phyloP scores from a whole-genome alignment of 2,888 invertebrate genomes.

The Yponomeuta plumbellus region DNA sequence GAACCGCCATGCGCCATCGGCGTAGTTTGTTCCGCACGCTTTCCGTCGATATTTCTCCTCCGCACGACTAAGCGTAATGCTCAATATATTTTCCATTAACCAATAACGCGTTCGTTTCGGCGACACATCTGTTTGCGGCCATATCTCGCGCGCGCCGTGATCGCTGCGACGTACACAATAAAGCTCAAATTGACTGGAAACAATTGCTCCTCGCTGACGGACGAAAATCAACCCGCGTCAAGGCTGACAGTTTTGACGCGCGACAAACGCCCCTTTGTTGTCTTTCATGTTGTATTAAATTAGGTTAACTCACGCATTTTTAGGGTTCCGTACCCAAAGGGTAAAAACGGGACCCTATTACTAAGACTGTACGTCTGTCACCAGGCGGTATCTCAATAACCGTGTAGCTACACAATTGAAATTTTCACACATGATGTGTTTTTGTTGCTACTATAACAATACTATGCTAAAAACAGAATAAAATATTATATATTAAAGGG shows the following conservation, averaged over 20 bases:
- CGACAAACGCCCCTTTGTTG: not conserved
- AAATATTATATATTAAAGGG: too few species aligned
- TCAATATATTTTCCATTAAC: not conserved
- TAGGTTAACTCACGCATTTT: not conserved
- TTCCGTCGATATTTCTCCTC: not conserved
- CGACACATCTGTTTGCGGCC: not conserved
- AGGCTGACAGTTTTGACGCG: constrained; percentile 1
- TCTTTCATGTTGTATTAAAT: not conserved
- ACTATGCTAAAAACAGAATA: too few species aligned
- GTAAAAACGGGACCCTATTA: too few species aligned
- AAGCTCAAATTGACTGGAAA: constrained; percentile 3
- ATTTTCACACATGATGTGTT: too few species aligned
- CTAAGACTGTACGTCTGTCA: too few species aligned
- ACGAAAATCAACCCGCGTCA: not conserved
- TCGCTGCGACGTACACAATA: constrained; percentile 1
- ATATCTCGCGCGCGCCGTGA: not conserved
- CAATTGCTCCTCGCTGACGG: constrained; percentile 1
- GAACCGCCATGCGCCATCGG: not conserved
- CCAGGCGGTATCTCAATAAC: too few species aligned
- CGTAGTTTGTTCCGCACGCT: not conserved
- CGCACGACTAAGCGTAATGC: not conserved
- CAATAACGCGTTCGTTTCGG: not conserved
- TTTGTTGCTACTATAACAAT: too few species aligned
- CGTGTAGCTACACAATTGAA: too few species aligned
- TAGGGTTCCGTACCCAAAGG: too few species aligned